Percentiles rank a stretch among this genome's conserved stretches.
phyloP scores from a whole-genome alignment of 2,113 vertebrate species.

The Cyanocitta stelleri region DNA sequence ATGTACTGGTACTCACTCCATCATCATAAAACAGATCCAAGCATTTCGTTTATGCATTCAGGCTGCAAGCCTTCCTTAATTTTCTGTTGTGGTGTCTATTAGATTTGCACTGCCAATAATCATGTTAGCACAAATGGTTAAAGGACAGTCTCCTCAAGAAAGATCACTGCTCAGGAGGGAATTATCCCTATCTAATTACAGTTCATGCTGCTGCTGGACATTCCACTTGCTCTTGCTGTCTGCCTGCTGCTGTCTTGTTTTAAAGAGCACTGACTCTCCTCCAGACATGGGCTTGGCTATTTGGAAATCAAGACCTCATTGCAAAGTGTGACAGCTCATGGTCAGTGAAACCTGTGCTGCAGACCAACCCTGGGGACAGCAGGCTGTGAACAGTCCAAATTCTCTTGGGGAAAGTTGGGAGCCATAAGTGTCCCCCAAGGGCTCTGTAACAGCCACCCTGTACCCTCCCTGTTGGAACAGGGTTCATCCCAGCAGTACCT shows the following conservation, averaged over 20 bases:
- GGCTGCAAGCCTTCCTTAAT: background rate
- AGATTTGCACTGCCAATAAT: conserved; percentile 23
- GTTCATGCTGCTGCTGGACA: background rate
- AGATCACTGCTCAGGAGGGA: background rate
- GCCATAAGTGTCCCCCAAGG: rapidly evolving
- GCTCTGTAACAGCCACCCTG: background rate
- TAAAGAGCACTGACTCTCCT: background rate
- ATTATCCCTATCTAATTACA: conserved; percentile 11
- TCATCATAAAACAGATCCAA: background rate
- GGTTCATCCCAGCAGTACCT: too few species aligned
- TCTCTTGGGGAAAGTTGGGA: rapidly evolving
- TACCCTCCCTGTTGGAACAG: too few species aligned
- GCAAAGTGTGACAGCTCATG: background rate
- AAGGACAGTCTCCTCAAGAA: background rate
- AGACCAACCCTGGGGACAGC: rapidly evolving
- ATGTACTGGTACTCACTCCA: background rate
- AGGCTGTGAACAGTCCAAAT: background rate
- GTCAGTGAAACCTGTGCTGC: background rate
- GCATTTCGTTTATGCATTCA: background rate
- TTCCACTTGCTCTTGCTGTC: background rate
- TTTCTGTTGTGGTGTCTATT: background rate
- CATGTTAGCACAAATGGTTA: background rate
- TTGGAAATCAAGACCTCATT: background rate
- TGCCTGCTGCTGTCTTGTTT: background rate
- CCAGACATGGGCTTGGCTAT: background rate